Percentiles rank a stretch among this genome's conserved stretches.
Conservation (phyloP, 2,113 vertebrate species). For the Phaethornis superciliosus region DNA sequence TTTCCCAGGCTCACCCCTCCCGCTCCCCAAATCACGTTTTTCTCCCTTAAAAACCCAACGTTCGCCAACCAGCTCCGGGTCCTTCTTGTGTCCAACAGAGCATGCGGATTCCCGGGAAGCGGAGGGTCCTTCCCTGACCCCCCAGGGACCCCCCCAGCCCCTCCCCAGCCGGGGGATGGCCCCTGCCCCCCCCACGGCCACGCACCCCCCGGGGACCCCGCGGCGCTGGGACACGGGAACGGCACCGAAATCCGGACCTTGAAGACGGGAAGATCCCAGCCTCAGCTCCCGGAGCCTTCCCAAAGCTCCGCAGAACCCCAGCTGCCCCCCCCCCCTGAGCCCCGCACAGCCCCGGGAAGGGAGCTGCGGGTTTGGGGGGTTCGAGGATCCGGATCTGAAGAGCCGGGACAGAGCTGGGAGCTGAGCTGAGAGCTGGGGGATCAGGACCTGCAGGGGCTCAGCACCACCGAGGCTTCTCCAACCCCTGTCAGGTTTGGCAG, state of each 20-base stretch:
- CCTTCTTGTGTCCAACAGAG: too few species aligned
- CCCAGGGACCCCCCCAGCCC: too few species aligned
- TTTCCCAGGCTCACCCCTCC: too few species aligned
- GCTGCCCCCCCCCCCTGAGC: too few species aligned
- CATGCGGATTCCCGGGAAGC: not conserved
- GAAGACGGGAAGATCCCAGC: not conserved
- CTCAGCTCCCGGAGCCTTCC: rapidly evolving
- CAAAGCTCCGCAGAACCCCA: not conserved
- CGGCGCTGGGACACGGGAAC: not conserved
- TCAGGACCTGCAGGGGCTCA: too few species aligned
- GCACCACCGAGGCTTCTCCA: too few species aligned
- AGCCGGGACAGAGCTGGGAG: not conserved
- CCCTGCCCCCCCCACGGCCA: not conserved
- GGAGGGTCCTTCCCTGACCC: too few species aligned
- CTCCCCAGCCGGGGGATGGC: rapidly evolving
- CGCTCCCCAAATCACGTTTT: rapidly evolving
- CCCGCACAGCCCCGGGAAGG: too few species aligned
- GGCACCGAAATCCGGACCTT: not conserved
- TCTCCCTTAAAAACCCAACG: not conserved
- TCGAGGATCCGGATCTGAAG: not conserved
- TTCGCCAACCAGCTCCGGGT: not conserved
- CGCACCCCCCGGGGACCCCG: rapidly evolving
- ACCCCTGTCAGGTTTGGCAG: too few species aligned
- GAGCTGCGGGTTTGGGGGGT: too few species aligned
- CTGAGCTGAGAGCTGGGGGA: not conserved